Evolutionary conservation across 2,888 invertebrate species (phyloP).

Genomic region (Bhutanitis thaidina): DNA sequence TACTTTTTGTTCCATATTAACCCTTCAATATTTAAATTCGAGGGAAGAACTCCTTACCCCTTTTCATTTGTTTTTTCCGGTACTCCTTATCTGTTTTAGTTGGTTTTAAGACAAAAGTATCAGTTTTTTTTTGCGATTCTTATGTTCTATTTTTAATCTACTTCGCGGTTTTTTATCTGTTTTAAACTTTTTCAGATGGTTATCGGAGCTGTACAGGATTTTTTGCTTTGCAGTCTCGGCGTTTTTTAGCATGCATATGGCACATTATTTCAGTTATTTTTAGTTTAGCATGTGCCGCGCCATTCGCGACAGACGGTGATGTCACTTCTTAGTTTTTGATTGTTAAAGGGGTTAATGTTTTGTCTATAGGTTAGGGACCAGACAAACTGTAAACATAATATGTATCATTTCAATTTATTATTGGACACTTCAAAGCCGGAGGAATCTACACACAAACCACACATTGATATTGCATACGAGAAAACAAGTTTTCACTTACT

Average conservation of each 20-base stretch:
- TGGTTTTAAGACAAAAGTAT: constrained; percentile 35
- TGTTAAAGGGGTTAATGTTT: constrained; percentile 61
- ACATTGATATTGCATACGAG: too few species aligned
- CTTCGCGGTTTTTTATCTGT: constrained; percentile 40
- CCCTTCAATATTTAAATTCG: constrained; percentile 55
- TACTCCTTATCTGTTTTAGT: constrained; percentile 46
- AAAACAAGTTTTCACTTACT: too few species aligned
- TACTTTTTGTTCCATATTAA: constrained; percentile 58
- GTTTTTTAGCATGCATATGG: constrained; percentile 66
- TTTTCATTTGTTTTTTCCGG: constrained; percentile 49
- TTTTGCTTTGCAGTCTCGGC: constrained; percentile 40
- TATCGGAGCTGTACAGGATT: constrained; percentile 47
- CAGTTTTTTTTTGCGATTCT: constrained; percentile 31
- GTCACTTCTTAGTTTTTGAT: constrained; percentile 65
- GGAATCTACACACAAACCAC: too few species aligned
- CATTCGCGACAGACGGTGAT: constrained; percentile 72
- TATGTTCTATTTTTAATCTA: constrained; percentile 48
- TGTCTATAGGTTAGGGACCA: constrained; percentile 33
- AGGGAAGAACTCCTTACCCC: constrained; percentile 61
- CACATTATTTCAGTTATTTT: constrained; percentile 67
- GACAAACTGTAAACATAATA: constrained; percentile 21
- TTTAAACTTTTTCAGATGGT: constrained; percentile 37
- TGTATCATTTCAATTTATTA: not conserved
- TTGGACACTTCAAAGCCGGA: not conserved
- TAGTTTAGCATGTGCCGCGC: constrained; percentile 66